phyloP scores from a whole-genome alignment of 2,888 invertebrate genomes.

The Synanthedon tipuliformis region DNA sequence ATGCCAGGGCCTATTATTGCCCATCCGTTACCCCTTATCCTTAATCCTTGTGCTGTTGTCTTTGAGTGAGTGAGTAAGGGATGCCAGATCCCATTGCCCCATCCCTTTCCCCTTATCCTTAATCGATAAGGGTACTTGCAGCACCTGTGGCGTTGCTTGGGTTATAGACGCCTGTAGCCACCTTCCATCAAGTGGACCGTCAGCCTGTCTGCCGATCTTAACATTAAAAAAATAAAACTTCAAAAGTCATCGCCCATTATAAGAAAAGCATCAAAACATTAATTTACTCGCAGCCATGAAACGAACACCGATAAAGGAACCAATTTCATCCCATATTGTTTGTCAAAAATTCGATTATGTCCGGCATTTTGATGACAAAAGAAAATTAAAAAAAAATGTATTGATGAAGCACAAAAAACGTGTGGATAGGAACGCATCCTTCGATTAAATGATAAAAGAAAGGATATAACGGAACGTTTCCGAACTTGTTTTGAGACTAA shows the following conservation, averaged over 20 bases:
- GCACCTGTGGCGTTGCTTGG: too few species aligned
- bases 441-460: slow-evolving; percentile 29
- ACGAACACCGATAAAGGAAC: slow-evolving; percentile 50
- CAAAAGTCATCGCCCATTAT: neutral
- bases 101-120: too few species aligned
- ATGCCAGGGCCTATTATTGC: too few species aligned
- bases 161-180: too few species aligned
- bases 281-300: slow-evolving; percentile 37
- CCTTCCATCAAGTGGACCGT: too few species aligned
- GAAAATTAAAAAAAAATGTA: slow-evolving; percentile 27
- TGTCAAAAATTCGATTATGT: slow-evolving; percentile 64
- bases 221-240: neutral
- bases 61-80: too few species aligned
- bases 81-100: too few species aligned
- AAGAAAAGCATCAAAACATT: slow-evolving; percentile 26
- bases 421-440: slow-evolving; percentile 36
- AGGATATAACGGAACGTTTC: slow-evolving; percentile 48
- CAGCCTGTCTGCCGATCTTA: too few species aligned
- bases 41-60: too few species aligned
- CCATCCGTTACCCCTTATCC: too few species aligned
- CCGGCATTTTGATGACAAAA: slow-evolving; percentile 45
- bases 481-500: slow-evolving; percentile 41
- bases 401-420: slow-evolving; percentile 17
- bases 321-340: slow-evolving; percentile 63
- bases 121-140: too few species aligned